Conservation (phyloP, 2,888 invertebrate species). For the Melieria picta region DNA sequence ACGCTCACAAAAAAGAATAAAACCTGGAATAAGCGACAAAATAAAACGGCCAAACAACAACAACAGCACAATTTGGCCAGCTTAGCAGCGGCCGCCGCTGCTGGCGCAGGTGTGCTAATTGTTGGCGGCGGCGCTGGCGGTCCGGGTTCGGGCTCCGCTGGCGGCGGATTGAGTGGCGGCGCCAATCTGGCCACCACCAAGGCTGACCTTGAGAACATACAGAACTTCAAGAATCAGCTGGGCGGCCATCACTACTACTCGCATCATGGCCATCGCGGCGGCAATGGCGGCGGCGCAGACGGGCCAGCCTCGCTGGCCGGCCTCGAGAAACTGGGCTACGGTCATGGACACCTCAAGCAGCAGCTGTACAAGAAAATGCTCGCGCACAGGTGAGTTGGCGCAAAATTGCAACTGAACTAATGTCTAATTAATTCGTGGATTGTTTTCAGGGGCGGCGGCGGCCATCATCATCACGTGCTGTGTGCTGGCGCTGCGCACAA, state of each 20-base stretch:
- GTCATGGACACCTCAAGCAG: conserved; percentile 55
- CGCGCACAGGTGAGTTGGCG: conserved; percentile 51
- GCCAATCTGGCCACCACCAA: conserved; percentile 48
- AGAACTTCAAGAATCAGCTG: conserved; percentile 63
- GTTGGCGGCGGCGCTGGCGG: conserved; percentile 31
- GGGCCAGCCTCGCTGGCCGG: conserved; percentile 35
- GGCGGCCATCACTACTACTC: conserved; percentile 38
- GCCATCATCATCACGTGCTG: conserved; percentile 58
- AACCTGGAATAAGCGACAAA: conserved; percentile 63
- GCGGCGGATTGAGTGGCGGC: conserved; percentile 35
- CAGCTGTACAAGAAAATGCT: conserved; percentile 60
- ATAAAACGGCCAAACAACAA: conserved; percentile 55
- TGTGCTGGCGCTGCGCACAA: conserved; percentile 53
- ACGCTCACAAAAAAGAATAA: conserved; percentile 52
- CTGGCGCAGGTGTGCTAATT: conserved; percentile 20
- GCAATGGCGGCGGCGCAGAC: conserved; percentile 39
- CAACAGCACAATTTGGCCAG: conserved; percentile 40
- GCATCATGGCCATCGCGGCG: conserved; percentile 31
- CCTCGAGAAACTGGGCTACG: conserved; percentile 54
- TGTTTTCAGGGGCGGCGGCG: conserved; percentile 33
- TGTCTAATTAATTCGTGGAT: too few species aligned
- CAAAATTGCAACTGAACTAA: neutral
- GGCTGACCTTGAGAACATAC: conserved; percentile 64
- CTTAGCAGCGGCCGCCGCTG: conserved; percentile 35
- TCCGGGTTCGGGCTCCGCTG: conserved; percentile 27